Percentiles rank a stretch among this genome's conserved stretches.
Evolutionary conservation across 1,140 invertebrate genomes (phyloP).

Genomic region (Melipona quadrifasciata): DNA sequence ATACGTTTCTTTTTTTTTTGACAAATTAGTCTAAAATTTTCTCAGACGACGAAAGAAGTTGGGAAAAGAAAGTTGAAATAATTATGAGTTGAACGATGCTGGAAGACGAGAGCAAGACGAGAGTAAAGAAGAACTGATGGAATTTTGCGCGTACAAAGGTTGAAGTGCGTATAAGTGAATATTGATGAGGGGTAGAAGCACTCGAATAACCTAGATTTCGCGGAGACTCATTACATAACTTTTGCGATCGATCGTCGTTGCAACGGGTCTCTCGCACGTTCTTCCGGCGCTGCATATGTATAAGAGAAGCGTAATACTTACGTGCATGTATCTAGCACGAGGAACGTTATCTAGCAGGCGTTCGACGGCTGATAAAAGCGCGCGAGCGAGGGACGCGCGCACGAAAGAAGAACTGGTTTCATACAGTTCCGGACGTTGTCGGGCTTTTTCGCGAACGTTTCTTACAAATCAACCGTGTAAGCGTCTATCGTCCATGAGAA

Average conservation of each 20-base stretch:
- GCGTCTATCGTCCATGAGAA: neutral
- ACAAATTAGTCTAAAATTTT: neutral
- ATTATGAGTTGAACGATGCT: neutral
- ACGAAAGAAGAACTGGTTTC: slow-evolving; percentile 41
- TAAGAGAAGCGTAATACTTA: neutral
- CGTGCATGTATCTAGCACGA: slow-evolving; percentile 7
- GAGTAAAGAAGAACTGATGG: neutral
- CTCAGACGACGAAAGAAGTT: neutral
- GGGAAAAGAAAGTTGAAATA: neutral
- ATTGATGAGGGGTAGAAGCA: slow-evolving; percentile 18
- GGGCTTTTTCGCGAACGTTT: slow-evolving; percentile 16
- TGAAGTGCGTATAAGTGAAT: slow-evolving; percentile 32
- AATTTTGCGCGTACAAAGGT: neutral
- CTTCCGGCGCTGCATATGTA: slow-evolving; percentile 40
- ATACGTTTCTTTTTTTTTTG: neutral
- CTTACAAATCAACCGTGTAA: slow-evolving; percentile 18
- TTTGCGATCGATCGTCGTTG: slow-evolving; percentile 63
- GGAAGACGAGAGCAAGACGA: neutral
- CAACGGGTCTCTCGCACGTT: slow-evolving; percentile 23
- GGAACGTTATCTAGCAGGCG: slow-evolving; percentile 46
- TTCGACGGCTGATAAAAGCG: slow-evolving; percentile 58
- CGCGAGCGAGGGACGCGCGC: slow-evolving; percentile 17
- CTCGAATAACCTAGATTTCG: slow-evolving; percentile 65
- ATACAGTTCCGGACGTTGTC: slow-evolving; percentile 14
- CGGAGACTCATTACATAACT: slow-evolving; percentile 66